Evolutionary conservation across 2,888 invertebrate species (phyloP).

Genomic region (Pristionchus fissidentatus): DNA sequence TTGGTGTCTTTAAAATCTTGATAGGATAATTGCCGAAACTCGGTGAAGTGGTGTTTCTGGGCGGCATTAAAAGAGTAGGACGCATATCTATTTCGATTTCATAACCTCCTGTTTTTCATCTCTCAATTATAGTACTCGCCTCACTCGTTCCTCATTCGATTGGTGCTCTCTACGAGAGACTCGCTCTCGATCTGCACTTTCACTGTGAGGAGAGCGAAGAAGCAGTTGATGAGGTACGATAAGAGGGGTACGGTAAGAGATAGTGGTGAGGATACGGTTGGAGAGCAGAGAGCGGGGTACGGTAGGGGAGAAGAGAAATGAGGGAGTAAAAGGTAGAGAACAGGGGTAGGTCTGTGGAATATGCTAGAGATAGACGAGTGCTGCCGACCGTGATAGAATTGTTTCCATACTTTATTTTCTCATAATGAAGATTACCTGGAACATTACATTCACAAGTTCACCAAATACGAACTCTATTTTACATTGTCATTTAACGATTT

Average conservation of each 20-base stretch:
- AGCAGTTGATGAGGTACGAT: slow-evolving; percentile 42
- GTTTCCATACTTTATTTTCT: too few relatives aligned
- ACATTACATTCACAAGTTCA: background rate
- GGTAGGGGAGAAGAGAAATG: background rate
- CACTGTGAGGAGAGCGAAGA: slow-evolving; percentile 37
- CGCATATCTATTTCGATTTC: too few relatives aligned
- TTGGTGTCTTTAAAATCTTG: too few relatives aligned
- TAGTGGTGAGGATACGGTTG: too few relatives aligned
- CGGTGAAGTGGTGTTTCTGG: too few relatives aligned
- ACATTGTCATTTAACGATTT: background rate
- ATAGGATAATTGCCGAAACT: too few relatives aligned
- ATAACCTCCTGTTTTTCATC: background rate
- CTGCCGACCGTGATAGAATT: too few relatives aligned
- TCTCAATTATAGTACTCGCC: too few relatives aligned
- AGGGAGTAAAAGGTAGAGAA: background rate
- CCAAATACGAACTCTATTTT: background rate
- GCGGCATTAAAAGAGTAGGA: too few relatives aligned
- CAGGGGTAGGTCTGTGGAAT: too few relatives aligned
- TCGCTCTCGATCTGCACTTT: slow-evolving; percentile 40
- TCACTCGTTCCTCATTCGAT: slow-evolving; percentile 22
- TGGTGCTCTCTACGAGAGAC: slow-evolving; percentile 33
- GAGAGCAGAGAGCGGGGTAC: background rate
- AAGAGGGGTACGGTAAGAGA: background rate
- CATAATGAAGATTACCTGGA: too few relatives aligned
- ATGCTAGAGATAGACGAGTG: too few relatives aligned